Evolutionary conservation across 2,888 invertebrate genomes (phyloP), one percentile per base, ranked within the genome.

Genomic region (Frankliniella fusca): DNA sequence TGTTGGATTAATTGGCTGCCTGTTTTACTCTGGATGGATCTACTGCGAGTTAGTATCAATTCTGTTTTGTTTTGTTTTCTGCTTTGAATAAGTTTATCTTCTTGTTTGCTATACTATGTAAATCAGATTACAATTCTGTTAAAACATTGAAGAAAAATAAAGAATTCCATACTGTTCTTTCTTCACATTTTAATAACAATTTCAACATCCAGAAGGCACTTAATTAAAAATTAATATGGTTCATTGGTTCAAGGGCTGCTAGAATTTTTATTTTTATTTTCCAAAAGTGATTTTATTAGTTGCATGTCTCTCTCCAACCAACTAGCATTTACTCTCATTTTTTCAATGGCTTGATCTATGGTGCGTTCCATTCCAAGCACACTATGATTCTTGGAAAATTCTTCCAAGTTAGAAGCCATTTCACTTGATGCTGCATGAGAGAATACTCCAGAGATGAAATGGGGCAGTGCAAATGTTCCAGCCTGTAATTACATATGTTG

Each of bases 301-400:
- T 12, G 54, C 3, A 20, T 54, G 89, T 98, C 97, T 83, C 97
- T 92, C 11, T 92, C 90, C 87, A 98, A 91, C 96, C 97, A 97
- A 80, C 93, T 93, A 3, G 94, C 92, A 89, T 98, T 97, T 84
- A 98, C 92, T 84, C 94, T 92, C 86, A 98, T 95, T 54, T 95
- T 97, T 90, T 98, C 98, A 48, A 97, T 90, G 81, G 95, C 93
- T 88, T 98, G 98, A 86, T 96, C 95, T 82, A 97, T 93, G 48
- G 95, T 94, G 85, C 97, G 92, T 87, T 97, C 97, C 0, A 95
- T 93, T 82, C 94, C 95, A 0, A 94, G 93, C 80, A 94, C 92
- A 84, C 92, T 91, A 88, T 95, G 92, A 27, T 89, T 89, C 84
- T 90, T 89, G 90, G 97, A 97, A 90, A 95, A 96, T 84, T 90